These are phyloP conservation scores for Hipposideros larvatus DNA, from an alignment of 2,797 vertebrate species.

Conservation along the genomic window DNA sequence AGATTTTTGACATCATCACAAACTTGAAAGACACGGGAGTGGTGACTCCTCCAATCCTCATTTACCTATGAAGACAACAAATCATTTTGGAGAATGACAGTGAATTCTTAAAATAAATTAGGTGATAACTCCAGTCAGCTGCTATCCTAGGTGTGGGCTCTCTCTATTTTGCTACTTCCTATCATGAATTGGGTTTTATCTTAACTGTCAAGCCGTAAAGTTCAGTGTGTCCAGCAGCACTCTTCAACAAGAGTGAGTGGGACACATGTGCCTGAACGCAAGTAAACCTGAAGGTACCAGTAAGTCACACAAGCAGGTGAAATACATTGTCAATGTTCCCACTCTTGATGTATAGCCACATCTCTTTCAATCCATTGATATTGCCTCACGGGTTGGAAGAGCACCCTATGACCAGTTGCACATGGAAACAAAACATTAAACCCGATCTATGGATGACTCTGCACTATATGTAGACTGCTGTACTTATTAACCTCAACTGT, in stretches of 20 bases:
- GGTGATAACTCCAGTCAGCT: not conserved
- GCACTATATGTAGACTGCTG: not conserved
- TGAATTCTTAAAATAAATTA: not conserved
- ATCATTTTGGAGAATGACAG: constrained; percentile 1
- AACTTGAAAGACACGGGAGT: not conserved
- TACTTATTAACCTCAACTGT: not conserved
- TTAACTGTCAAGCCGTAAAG: not conserved
- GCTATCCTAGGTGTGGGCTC: not conserved
- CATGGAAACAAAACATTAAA: not conserved
- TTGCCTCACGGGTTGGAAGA: not conserved
- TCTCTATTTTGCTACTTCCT: not conserved
- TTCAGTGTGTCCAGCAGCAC: not conserved
- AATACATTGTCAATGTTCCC: not conserved
- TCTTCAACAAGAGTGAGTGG: not conserved
- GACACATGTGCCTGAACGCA: not conserved
- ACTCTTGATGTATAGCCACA: not conserved
- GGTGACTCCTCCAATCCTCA: not conserved
- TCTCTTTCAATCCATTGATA: not conserved
- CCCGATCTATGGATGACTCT: not conserved
- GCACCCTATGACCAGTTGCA: not conserved
- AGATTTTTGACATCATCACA: not conserved
- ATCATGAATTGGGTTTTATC: not conserved
- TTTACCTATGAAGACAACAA: not conserved
- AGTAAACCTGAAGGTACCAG: not conserved
- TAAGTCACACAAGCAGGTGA: not conserved